phyloP scores from a whole-genome alignment of 2,888 invertebrate genomes.

The Melinaea marsaeus region DNA sequence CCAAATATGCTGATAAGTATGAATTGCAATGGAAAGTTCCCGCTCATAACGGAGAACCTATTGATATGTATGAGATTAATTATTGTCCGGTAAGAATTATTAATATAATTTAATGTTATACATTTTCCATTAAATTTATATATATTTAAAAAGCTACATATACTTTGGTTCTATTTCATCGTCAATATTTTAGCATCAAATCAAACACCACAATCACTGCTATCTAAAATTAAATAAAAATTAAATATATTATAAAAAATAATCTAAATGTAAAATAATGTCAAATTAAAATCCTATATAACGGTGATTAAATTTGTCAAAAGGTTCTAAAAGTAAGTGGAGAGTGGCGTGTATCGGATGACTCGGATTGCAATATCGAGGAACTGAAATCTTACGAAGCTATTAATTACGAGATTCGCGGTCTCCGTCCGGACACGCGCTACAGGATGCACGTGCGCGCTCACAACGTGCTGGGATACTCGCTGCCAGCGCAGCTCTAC shows the following conservation, averaged over 20 bases:
- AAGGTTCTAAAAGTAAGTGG: conserved; percentile 83
- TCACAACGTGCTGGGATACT: conserved; percentile 90
- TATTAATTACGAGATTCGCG: conserved; percentile 81
- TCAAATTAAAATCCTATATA: too few species aligned
- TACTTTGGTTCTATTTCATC: too few species aligned
- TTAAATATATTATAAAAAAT: too few species aligned
- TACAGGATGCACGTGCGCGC: conserved; percentile 92
- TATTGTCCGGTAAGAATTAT: conserved; percentile 84
- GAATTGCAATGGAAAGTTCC: conserved; percentile 91
- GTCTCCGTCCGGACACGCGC: conserved; percentile 85
- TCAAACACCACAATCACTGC: too few species aligned
- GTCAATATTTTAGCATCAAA: too few species aligned
- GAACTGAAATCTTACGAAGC: conserved; percentile 80
- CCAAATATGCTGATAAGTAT: conserved; percentile 85
- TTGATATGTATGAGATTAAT: conserved; percentile 87
- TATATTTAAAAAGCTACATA: not conserved
- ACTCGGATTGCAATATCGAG: conserved; percentile 77
- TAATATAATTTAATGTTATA: not conserved
- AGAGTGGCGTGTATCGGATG: conserved; percentile 78
- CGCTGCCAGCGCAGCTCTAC: conserved; percentile 85
- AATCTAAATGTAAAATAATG: too few species aligned
- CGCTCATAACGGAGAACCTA: conserved; percentile 92
- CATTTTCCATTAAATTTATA: not conserved
- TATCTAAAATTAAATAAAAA: too few species aligned
- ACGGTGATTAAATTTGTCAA: conserved; percentile 1